Percentiles rank a stretch among this genome's conserved stretches.
phyloP scores from a whole-genome alignment of 2,113 vertebrate genomes.

The Myotis davidii region DNA sequence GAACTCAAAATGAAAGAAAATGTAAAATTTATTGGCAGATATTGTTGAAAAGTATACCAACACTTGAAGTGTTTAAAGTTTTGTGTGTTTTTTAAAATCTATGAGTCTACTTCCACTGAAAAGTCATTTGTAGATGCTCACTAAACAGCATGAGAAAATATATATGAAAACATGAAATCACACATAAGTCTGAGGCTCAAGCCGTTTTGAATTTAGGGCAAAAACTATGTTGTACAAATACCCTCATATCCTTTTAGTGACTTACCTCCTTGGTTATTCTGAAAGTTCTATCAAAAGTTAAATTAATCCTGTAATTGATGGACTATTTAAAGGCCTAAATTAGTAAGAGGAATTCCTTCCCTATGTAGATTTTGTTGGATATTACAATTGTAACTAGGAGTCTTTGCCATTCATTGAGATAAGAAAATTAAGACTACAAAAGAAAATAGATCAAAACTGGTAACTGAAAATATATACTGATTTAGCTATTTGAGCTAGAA shows the following conservation, averaged over 20 bases:
- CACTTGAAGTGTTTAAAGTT: background rate
- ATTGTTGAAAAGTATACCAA: conserved; percentile 11
- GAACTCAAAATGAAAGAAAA: conserved; percentile 37
- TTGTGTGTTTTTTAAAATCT: background rate
- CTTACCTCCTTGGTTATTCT: background rate
- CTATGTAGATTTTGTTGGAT: background rate
- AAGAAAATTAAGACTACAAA: background rate
- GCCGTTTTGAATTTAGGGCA: background rate
- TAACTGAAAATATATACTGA: background rate
- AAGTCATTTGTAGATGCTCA: background rate
- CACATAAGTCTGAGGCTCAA: background rate
- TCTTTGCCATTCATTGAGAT: background rate
- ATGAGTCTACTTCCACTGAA: background rate
- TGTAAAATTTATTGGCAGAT: background rate
- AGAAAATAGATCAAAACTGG: background rate
- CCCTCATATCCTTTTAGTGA: background rate
- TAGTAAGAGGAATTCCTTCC: background rate
- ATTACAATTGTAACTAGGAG: background rate
- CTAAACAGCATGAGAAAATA: background rate
- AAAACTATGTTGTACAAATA: background rate
- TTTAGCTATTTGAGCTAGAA: background rate
- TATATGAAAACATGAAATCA: background rate
- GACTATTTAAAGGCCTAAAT: background rate
- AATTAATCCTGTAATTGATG: background rate
- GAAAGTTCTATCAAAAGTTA: background rate